A percentile compares a stretch with the other conserved stretches of the same genome.
phyloP scores from a whole-genome alignment of 2,888 invertebrate species.

The Cylloceria caligata region DNA sequence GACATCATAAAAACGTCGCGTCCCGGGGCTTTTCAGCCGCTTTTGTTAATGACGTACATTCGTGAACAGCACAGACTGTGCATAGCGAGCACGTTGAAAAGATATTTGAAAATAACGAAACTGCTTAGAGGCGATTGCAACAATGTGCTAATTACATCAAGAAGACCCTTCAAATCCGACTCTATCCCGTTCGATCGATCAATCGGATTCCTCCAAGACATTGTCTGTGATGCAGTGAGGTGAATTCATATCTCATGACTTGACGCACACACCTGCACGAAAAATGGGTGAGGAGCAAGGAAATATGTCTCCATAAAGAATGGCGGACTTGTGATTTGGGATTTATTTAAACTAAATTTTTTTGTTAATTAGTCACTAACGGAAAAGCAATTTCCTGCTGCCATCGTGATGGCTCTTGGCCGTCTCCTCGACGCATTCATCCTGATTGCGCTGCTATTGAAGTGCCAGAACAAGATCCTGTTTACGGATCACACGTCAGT shows the following conservation, averaged over 20 bases:
- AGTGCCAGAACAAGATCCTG: constrained; percentile 87
- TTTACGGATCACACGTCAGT: constrained; percentile 87
- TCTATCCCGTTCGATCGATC: constrained; percentile 88
- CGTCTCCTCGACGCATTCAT: constrained; percentile 90
- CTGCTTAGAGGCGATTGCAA: too few relatives aligned
- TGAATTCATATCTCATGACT: constrained; percentile 92
- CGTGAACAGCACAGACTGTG: too few relatives aligned
- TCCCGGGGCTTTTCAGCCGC: too few relatives aligned
- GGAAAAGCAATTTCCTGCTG: constrained; percentile 91
- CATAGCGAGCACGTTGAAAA: too few relatives aligned
- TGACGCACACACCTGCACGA: constrained; percentile 90
- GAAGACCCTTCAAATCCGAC: too few relatives aligned
- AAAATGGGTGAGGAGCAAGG: constrained; percentile 88
- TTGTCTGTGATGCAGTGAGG: constrained; percentile 91
- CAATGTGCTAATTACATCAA: too few relatives aligned
- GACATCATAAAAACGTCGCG: too few relatives aligned
- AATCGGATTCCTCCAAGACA: constrained; percentile 86
- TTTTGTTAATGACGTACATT: too few relatives aligned
- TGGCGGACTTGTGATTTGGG: neutral
- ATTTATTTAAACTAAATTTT: constrained; percentile 42
- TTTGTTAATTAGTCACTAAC: constrained; percentile 87
- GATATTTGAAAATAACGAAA: too few relatives aligned
- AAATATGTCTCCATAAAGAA: neutral
- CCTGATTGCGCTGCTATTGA: constrained; percentile 91
- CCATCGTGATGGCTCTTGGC: constrained; percentile 86